phyloP scores from a whole-genome alignment of 2,888 invertebrate genomes.

The Hirtodrosophila duncani region DNA sequence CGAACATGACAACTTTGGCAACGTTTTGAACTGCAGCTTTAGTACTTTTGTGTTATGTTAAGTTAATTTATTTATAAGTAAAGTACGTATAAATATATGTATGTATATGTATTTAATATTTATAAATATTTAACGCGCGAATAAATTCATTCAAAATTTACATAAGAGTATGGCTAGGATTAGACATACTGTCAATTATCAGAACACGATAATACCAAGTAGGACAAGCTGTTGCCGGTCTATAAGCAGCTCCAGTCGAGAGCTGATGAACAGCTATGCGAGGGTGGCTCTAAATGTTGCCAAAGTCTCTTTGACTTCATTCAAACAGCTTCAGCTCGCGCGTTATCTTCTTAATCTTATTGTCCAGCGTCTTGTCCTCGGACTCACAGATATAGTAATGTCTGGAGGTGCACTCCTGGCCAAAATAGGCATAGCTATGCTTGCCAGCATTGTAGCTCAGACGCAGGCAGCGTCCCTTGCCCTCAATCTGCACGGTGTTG shows the following conservation, averaged over 20 bases:
- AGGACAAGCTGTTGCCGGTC: slow-evolving; percentile 15
- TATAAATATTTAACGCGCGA: slow-evolving; percentile 41
- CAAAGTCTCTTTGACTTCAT: slow-evolving; percentile 12
- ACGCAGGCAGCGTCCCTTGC: slow-evolving; percentile 86
- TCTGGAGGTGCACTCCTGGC: slow-evolving; percentile 85
- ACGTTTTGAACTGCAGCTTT: slow-evolving; percentile 32
- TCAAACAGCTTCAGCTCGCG: slow-evolving; percentile 72
- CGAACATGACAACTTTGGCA: no score
- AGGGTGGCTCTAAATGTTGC: no score
- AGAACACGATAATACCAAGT: no score
- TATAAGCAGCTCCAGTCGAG: no score
- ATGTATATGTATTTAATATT: slow-evolving; percentile 56
- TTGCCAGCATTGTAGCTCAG: slow-evolving; percentile 82
- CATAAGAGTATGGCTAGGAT: slow-evolving; percentile 33
- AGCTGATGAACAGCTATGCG: no score
- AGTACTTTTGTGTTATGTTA: slow-evolving; percentile 44
- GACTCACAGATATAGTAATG: slow-evolving; percentile 87
- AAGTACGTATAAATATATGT: slow-evolving; percentile 46
- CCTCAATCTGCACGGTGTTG: slow-evolving; percentile 80
- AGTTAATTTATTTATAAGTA: slow-evolving; percentile 52
- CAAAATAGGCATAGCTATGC: slow-evolving; percentile 83
- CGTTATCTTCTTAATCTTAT: slow-evolving; percentile 81
- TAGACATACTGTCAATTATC: no score
- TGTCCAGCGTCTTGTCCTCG: slow-evolving; percentile 81
- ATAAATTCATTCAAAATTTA: slow-evolving; percentile 56